Base-by-base conservation (phyloP, 2,797 vertebrate genomes). In the Enteromius mattozi region DNA sequence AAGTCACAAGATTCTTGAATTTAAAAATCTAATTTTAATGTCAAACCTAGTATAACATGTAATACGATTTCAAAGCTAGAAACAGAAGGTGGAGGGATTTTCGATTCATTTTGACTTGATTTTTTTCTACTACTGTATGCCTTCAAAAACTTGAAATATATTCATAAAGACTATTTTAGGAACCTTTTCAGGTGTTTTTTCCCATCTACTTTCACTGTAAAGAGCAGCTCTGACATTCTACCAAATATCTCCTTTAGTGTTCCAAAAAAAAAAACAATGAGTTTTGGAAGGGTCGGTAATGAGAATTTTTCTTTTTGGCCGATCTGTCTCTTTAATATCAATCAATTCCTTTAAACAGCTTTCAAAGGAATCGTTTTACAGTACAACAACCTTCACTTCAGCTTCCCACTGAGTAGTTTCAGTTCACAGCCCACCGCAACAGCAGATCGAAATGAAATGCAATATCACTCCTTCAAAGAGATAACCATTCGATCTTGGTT, bases 401-500 rank as follows among this genome's bases (percentile, higher is more conserved):
- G 35, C 49, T 77, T 45, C 72, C 81, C 12, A 2, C 72, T 10
- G 81, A 77, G 81, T 24, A n/a, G 63, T 69, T 83, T 69, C 35
- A 42, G 49, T 69, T 83, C 74, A 70, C 74, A 77, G 82, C 35
- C 65, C 37, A 30, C 54, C 27, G 19, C 51, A 70, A 69, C 35
- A 5, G n/a, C 33, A 21, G 61, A 75, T 66, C 16, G 16, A 83
- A 83, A 83, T 14, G 33, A 65, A 83, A 47, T 27, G 14, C 19
- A 81, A 27, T 75, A 61, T 42, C 30, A 66, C 49, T 68, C 47
- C 47, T 59, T 78, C 72, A 56, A 33, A 83, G 47, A 78, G 16
- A 83, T 71, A 83, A 77, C 61, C 61, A 1, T 56, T 83, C 72
- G 19, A 56, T 83, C 72, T 83, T 27, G 3, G 33, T 83, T 76